Conservation (phyloP, 1,140 invertebrate genomes). For the Periplaneta americana region DNA sequence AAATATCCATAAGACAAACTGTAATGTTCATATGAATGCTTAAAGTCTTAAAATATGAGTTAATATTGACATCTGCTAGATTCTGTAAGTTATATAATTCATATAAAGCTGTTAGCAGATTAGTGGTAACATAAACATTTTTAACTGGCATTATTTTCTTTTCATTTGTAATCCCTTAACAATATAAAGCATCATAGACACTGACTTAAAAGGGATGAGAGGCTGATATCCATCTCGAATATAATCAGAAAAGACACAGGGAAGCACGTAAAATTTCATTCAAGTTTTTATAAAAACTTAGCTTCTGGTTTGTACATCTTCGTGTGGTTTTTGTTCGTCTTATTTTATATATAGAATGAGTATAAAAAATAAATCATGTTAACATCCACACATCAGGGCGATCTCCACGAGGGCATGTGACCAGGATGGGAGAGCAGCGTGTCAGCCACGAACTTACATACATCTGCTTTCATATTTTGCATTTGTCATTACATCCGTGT, state of each 20-base stretch:
- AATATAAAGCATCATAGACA: neutral
- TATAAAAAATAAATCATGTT: neutral
- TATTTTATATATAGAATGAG: neutral
- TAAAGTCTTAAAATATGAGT: no score
- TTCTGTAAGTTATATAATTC: no score
- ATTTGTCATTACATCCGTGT: no score
- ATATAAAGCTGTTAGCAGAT: no score
- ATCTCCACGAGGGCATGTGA: no score
- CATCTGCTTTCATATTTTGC: no score
- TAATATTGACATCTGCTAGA: no score
- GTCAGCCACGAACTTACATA: no score
- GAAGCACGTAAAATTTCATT: neutral
- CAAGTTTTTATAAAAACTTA: neutral
- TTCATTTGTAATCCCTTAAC: neutral
- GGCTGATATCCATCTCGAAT: neutral
- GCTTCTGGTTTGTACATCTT: neutral
- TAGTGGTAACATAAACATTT: no score
- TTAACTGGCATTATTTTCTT: neutral
- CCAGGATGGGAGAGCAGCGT: no score
- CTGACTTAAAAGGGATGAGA: neutral
- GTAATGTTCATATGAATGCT: no score
- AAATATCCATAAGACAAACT: no score
- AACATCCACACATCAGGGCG: neutral
- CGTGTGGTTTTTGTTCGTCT: neutral
- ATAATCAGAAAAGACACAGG: neutral